Percentiles rank a stretch among this genome's conserved stretches.
Conservation (phyloP, 1,140 invertebrate species). For the Leguminivora glycinivorella region DNA sequence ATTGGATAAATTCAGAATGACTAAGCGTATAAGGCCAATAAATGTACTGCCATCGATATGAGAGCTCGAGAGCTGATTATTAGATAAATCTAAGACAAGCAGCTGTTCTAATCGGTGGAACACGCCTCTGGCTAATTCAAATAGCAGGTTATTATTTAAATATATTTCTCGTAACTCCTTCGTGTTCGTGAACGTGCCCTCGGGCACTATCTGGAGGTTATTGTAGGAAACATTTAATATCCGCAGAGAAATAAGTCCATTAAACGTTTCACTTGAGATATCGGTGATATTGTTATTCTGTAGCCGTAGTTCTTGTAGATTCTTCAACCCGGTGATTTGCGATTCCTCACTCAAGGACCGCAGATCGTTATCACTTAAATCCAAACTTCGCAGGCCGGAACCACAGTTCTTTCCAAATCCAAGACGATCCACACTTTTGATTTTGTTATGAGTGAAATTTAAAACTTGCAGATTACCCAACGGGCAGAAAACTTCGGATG, state of each 20-base stretch:
- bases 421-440: conserved; percentile 85
- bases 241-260: conserved; percentile 86
- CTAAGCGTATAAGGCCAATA: conserved; percentile 89
- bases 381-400: conserved; percentile 84
- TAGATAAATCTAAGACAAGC: conserved; percentile 92
- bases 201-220: conserved; percentile 86
- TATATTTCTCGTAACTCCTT: conserved; percentile 90
- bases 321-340: conserved; percentile 84
- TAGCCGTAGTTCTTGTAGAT: conserved; percentile 87
- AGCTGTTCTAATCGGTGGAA: conserved; percentile 92
- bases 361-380: conserved; percentile 89
- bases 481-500: conserved; percentile 87
- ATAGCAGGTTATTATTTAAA: conserved; percentile 89
- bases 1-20: conserved; percentile 91
- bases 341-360: conserved; percentile 85
- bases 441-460: conserved; percentile 89
- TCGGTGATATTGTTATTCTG: conserved; percentile 90
- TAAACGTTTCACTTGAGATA: conserved; percentile 88
- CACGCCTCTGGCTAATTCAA: conserved; percentile 87
- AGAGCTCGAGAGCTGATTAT: conserved; percentile 91
- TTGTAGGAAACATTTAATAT: conserved; percentile 93
- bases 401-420: conserved; percentile 83
- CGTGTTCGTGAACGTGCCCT: conserved; percentile 87
- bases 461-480: conserved; percentile 88
- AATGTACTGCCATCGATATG: conserved; percentile 92